These are phyloP conservation scores for Perccottus glenii DNA, from an alignment of 2,113 vertebrate genomes.

Conservation along the genomic window DNA sequence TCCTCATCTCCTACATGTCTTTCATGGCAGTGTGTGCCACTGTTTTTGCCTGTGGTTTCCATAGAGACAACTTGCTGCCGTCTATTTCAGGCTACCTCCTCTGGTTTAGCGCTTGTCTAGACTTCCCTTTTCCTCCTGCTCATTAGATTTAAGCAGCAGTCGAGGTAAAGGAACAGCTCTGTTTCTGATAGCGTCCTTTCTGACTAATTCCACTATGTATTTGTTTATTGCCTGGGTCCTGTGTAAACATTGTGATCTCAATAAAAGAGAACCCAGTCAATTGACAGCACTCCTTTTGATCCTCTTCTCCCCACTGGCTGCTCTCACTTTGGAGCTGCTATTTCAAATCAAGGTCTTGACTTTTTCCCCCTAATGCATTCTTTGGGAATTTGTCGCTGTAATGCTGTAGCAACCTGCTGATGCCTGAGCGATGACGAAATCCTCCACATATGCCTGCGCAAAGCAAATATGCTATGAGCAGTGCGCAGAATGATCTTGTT, in stretches of 20 bases:
- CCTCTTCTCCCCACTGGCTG: background rate
- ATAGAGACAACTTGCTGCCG: constrained; percentile 80
- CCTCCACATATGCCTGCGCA: constrained; percentile 3
- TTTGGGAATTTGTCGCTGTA: constrained; percentile 23
- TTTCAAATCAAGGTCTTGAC: constrained; percentile 37
- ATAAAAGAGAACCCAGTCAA: background rate
- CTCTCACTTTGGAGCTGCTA: constrained; percentile 29
- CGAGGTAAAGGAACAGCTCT: constrained; percentile 34
- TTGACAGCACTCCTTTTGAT: background rate
- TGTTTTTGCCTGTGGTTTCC: constrained; percentile 78
- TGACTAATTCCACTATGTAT: background rate
- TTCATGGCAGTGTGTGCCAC: constrained; percentile 60
- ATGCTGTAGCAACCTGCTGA: constrained; percentile 58
- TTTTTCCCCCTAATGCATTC: constrained; percentile 31
- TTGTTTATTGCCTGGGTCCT: background rate
- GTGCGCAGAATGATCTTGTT: background rate
- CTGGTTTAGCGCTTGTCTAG: constrained; percentile 66
- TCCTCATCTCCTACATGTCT: constrained; percentile 71
- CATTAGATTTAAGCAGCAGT: constrained; percentile 46
- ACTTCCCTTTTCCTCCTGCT: constrained; percentile 34
- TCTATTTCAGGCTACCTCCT: constrained; percentile 79
- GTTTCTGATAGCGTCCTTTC: constrained; percentile 1
- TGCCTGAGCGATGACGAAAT: constrained; percentile 21
- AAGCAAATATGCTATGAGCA: constrained; percentile 6
- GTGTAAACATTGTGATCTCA: constrained; percentile 2